Percentiles rank a stretch among this genome's conserved stretches.
Conservation (phyloP, 2,797 vertebrate species). For the Sorex maritimensis region DNA sequence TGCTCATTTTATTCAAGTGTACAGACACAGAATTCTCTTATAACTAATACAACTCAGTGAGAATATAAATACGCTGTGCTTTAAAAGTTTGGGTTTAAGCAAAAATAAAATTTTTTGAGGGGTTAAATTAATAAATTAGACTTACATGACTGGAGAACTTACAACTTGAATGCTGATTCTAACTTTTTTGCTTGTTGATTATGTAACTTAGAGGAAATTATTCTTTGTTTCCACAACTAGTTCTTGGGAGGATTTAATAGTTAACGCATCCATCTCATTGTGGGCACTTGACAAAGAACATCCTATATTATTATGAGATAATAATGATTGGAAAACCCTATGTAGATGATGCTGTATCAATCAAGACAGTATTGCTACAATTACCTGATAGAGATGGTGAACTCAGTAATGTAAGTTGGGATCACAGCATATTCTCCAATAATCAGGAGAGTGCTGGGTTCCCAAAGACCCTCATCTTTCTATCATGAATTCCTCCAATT, state of each 20-base stretch:
- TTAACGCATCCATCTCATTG: neutral
- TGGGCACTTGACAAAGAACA: neutral
- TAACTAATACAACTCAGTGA: neutral
- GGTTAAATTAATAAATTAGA: neutral
- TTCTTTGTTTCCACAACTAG: neutral
- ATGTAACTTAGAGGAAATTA: neutral
- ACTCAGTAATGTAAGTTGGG: neutral
- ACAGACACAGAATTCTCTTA: neutral
- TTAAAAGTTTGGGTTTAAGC: neutral
- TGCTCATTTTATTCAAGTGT: conserved; percentile 3
- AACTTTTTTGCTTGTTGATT: neutral
- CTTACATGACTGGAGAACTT: neutral
- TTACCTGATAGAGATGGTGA: neutral
- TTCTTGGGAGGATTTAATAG: neutral
- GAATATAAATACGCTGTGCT: neutral
- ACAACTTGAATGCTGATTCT: neutral
- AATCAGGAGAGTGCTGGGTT: neutral
- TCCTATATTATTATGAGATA: neutral
- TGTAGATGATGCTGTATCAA: accelerated
- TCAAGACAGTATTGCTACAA: neutral
- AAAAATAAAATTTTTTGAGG: neutral
- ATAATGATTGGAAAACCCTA: neutral
- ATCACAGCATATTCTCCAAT: neutral
- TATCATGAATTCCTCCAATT: neutral
- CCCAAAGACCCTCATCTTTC: neutral